Base-by-base conservation (phyloP, 2,888 invertebrate species). In the Heliconius ismenius region DNA sequence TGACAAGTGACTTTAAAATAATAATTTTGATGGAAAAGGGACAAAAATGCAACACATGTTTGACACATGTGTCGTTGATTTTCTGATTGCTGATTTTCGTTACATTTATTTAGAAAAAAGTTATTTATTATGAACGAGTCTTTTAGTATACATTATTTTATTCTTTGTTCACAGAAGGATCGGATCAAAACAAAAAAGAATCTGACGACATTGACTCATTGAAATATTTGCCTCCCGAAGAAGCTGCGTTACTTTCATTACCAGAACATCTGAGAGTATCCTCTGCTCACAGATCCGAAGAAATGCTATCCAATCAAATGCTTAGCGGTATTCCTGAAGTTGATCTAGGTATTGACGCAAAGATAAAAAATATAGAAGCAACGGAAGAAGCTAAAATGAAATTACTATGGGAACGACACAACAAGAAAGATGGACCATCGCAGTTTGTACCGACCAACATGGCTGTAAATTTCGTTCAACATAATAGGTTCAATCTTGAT, bases 291-390 rank as follows among this genome's bases (percentile, higher is more conserved):
- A 87, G 97, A 86, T 98, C 98, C 3, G 99, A 99, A 90, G 99
- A 99, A 94, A 99, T 99, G 98, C 95, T 99, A 84, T 99, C 99
- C 4, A 99, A 99, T 95, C 99, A 99, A 95, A 99, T 99, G 99
- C 95, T 99, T 7, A 99, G 98, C 87, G 99, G 99, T 60, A 99
- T 99, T 82, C 99, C 99, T 0, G 99, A 99, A 95, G 98, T 99
- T 0, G 99, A 99, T 92, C 95, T 99, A 74, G 99, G 99, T n/a
- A 99, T 99, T 83, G 98, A 99, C 86, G 98, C 98, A 0, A 99
- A 99, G 94, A 99, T 99, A 80, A 97, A 97, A 86, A 99, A 99
- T 89, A 99, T 99, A 83, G 99, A 99, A 95, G 98, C 99, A 0
- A 99, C 99, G 0, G 99, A 99, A 91, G 99, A 98, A 86, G 99